These are phyloP conservation scores for Hippoglossus stenolepis DNA, from an alignment of 2,113 vertebrate species.

Conservation along the genomic window DNA sequence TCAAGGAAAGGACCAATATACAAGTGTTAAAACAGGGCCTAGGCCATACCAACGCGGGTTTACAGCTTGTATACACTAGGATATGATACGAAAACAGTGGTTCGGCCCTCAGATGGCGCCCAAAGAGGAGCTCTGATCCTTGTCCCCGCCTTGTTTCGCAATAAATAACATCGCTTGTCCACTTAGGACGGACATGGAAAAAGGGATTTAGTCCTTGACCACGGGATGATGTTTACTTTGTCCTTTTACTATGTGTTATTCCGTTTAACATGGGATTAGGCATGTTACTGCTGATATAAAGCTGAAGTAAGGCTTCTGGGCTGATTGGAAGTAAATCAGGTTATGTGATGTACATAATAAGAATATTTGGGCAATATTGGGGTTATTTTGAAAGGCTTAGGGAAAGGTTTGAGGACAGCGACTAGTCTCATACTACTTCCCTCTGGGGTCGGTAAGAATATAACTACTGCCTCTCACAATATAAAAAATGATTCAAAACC, in stretches of 20 bases:
- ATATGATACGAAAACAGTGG: slow-evolving; percentile 76
- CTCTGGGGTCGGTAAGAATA: slow-evolving; percentile 16
- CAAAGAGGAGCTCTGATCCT: slow-evolving; percentile 73
- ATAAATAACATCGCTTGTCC: slow-evolving; percentile 83
- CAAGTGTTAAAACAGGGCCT: slow-evolving; percentile 81
- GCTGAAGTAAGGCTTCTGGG: slow-evolving; percentile 65
- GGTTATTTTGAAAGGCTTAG: slow-evolving; percentile 76
- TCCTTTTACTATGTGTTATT: slow-evolving; percentile 74
- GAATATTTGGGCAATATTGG: slow-evolving; percentile 79
- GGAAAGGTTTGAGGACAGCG: slow-evolving; percentile 7
- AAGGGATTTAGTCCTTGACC: slow-evolving; percentile 77
- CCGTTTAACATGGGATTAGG: slow-evolving; percentile 81
- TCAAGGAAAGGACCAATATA: slow-evolving; percentile 65
- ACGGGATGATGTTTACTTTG: slow-evolving; percentile 73
- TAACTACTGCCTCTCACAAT: background rate
- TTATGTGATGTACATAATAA: slow-evolving; percentile 69
- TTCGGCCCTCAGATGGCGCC: slow-evolving; percentile 72
- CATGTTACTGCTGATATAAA: slow-evolving; percentile 74
- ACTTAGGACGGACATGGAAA: slow-evolving; percentile 77
- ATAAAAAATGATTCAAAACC: background rate
- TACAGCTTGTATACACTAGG: slow-evolving; percentile 80
- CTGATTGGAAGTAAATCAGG: slow-evolving; percentile 79
- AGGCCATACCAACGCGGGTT: slow-evolving; percentile 53
- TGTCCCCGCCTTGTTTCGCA: slow-evolving; percentile 78
- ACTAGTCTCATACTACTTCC: slow-evolving; percentile 28